Evolutionary conservation across 2,888 invertebrate genomes (phyloP).

Genomic region (Nebria brevicollis): DNA sequence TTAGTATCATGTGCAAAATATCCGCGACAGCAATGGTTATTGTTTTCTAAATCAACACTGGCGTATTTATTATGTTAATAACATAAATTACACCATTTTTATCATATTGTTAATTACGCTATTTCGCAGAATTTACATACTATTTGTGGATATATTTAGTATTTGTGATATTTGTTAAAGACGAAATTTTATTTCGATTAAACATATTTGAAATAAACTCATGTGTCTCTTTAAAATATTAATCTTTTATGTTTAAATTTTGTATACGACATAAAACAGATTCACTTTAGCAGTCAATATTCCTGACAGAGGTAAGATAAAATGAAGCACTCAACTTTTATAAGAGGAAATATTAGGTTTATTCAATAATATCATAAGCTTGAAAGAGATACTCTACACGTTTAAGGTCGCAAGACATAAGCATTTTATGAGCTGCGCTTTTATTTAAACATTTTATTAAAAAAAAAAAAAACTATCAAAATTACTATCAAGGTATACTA

Average conservation of each 20-base stretch:
- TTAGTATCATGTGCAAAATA: background rate
- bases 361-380: conserved; percentile 26
- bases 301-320: conserved; percentile 5
- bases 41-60: background rate
- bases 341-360: conserved; percentile 36
- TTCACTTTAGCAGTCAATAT: background rate
- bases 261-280: conserved; percentile 6
- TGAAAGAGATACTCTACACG: conserved; percentile 20
- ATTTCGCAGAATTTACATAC: too few relatives aligned
- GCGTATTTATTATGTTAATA: background rate
- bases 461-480: too few relatives aligned
- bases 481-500: too few relatives aligned
- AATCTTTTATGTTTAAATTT: conserved; percentile 5
- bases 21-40: background rate
- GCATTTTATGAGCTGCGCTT: conserved; percentile 30
- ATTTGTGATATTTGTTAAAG: background rate
- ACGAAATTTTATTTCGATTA: background rate
- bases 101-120: background rate
- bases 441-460: conserved; percentile 30
- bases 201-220: background rate
- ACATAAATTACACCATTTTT: background rate
- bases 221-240: background rate
- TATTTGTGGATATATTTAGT: too few relatives aligned
- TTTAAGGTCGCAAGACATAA: conserved; percentile 34
- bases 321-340: conserved; percentile 34